A percentile compares a stretch with the other conserved stretches of the same genome.
These are phyloP conservation scores for Cydia pomonella DNA, from an alignment of 1,140 invertebrate genomes.

Conservation along the genomic window DNA sequence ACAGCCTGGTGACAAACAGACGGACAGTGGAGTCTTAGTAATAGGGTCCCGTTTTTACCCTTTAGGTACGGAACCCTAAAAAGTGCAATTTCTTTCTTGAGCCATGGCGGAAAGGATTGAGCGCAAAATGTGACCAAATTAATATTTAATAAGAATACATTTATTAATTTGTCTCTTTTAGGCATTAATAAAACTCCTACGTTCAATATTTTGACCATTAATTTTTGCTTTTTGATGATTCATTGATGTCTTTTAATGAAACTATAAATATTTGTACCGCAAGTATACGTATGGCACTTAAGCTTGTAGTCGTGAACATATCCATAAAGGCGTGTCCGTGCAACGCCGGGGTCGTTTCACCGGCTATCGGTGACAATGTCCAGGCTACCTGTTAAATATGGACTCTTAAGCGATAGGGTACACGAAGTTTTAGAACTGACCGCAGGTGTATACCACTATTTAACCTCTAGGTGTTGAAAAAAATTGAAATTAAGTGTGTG, in stretches of 20 bases:
- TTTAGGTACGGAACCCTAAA: too few relatives aligned
- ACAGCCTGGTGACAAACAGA: too few relatives aligned
- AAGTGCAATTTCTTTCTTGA: too few relatives aligned
- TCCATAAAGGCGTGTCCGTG: constrained; percentile 20
- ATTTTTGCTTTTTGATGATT: background rate
- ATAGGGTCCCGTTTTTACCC: too few relatives aligned
- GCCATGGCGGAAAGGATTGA: too few relatives aligned
- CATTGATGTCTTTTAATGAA: background rate
- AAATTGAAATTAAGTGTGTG: too few relatives aligned
- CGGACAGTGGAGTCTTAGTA: too few relatives aligned
- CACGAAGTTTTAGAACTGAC: constrained; percentile 35
- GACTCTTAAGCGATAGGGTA: constrained; percentile 41
- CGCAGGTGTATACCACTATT: background rate
- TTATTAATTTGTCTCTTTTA: background rate
- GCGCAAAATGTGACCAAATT: too few relatives aligned
- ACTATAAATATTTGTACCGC: background rate
- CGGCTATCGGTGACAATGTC: constrained; percentile 53
- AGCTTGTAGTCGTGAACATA: constrained; percentile 12
- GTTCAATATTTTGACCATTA: background rate
- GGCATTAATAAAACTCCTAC: background rate
- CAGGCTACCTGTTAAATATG: constrained; percentile 59
- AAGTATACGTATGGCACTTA: background rate
- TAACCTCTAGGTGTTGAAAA: too few relatives aligned
- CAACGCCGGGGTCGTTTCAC: constrained; percentile 43
- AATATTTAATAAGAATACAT: too few relatives aligned